A percentile compares a stretch with the other conserved stretches of the same genome.
These are phyloP conservation scores for Neocrepidodera transversa DNA, from an alignment of 2,888 invertebrate genomes.

Conservation along the genomic window DNA sequence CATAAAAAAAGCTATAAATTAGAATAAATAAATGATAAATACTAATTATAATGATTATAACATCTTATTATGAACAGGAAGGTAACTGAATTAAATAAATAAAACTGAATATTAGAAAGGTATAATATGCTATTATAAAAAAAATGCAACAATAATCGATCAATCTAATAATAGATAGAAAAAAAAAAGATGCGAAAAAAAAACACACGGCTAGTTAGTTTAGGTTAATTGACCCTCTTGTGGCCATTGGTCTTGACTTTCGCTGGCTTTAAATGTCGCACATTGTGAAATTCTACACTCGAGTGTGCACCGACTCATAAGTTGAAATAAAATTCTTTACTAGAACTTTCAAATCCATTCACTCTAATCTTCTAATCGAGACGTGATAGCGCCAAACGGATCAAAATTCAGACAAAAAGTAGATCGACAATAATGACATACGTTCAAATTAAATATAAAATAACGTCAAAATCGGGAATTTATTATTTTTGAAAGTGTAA, in stretches of 20 bases:
- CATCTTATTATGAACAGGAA: too few species aligned
- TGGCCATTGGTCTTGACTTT: slow-evolving; percentile 17
- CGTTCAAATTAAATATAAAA: too few species aligned
- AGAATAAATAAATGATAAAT: too few species aligned
- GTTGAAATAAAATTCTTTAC: slow-evolving; percentile 9
- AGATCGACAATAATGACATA: too few species aligned
- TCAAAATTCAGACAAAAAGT: slow-evolving; percentile 15
- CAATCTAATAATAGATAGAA: background rate
- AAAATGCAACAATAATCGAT: background rate
- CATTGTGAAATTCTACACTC: slow-evolving; percentile 13
- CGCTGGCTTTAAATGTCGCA: slow-evolving; percentile 6
- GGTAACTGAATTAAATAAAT: background rate
- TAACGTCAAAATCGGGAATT: too few species aligned
- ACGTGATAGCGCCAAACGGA: slow-evolving; percentile 9
- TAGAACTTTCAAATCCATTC: slow-evolving; percentile 22
- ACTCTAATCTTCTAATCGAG: background rate
- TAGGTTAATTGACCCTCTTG: slow-evolving; percentile 8
- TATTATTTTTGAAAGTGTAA: too few species aligned
- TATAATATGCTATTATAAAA: background rate
- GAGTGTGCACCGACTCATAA: slow-evolving; percentile 11
- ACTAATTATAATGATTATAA: too few species aligned
- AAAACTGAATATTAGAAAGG: background rate
- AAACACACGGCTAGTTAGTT: background rate
- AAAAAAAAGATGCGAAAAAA: slow-evolving; percentile 4
- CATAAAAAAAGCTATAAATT: too few species aligned